These are phyloP conservation scores for Coecobrya sp. DNA, from an alignment of 2,888 invertebrate genomes.

Conservation along the genomic window DNA sequence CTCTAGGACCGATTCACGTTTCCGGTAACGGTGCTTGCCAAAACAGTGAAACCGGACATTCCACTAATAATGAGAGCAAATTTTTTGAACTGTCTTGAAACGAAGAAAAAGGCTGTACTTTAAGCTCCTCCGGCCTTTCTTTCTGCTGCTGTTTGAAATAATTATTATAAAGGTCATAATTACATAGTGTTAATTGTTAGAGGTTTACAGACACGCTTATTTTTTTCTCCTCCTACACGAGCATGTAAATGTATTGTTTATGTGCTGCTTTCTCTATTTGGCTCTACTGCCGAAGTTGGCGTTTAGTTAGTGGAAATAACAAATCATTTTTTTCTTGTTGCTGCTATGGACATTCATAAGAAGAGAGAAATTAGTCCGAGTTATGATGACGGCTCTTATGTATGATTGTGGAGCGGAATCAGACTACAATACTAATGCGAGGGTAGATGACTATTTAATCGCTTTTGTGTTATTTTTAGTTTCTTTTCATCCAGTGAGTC, in stretches of 20 bases:
- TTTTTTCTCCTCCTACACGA: neutral
- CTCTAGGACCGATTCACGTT: conserved; percentile 76
- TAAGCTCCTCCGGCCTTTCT: conserved; percentile 37
- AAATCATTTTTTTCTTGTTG: conserved; percentile 52
- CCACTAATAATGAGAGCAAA: conserved; percentile 81
- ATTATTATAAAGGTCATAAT: conserved; percentile 74
- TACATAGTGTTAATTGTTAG: conserved; percentile 81
- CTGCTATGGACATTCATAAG: neutral
- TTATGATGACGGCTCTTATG: conserved; percentile 53
- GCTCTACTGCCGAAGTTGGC: neutral
- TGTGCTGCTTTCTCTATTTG: neutral
- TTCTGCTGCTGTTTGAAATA: conserved; percentile 54
- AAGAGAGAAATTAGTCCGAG: conserved; percentile 38
- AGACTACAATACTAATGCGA: conserved; percentile 24
- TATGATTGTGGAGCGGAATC: conserved; percentile 31
- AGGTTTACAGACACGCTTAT: conserved; percentile 67
- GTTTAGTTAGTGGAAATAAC: conserved; percentile 60
- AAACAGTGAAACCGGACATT: conserved; percentile 77
- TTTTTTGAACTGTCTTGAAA: conserved; percentile 74
- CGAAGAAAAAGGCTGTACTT: conserved; percentile 16
- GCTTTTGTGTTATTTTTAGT: conserved; percentile 23
- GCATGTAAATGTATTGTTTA: neutral
- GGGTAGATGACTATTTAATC: conserved; percentile 60
- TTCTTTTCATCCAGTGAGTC: neutral
- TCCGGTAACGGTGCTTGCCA: conserved; percentile 80